A percentile compares a stretch with the other conserved stretches of the same genome.
phyloP scores from a whole-genome alignment of 2,888 invertebrate species.

The Euproctis similis region DNA sequence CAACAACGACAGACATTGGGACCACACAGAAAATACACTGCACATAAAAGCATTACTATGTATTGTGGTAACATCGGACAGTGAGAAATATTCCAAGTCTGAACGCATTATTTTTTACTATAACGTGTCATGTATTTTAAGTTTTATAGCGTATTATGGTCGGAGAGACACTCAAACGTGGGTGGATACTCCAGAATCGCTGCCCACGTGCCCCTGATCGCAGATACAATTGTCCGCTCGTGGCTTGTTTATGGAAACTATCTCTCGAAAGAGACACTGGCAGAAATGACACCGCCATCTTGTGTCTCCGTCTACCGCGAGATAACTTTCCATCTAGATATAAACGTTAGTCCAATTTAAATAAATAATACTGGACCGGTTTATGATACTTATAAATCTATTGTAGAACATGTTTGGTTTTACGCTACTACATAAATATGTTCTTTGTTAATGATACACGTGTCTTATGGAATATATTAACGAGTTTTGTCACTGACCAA shows the following conservation, averaged over 20 bases:
- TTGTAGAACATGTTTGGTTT: constrained; percentile 4
- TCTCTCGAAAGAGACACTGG: constrained; percentile 47
- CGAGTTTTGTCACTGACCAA: constrained; percentile 9
- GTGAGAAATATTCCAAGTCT: too few relatives aligned
- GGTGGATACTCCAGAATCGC: constrained; percentile 66
- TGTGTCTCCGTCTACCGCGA: constrained; percentile 39
- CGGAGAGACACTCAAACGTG: constrained; percentile 45
- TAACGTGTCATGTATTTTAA: constrained; percentile 38
- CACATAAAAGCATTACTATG: too few relatives aligned
- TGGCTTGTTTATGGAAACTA: constrained; percentile 56
- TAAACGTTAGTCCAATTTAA: constrained; percentile 17
- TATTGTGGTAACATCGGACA: too few relatives aligned
- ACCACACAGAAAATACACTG: too few relatives aligned
- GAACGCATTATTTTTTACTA: too few relatives aligned
- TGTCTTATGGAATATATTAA: constrained; percentile 4
- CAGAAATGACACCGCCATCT: constrained; percentile 53
- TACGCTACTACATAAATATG: background rate
- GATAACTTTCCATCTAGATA: constrained; percentile 21
- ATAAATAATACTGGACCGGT: constrained; percentile 9
- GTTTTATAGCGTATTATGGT: constrained; percentile 51
- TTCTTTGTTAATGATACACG: too few relatives aligned
- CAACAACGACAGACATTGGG: too few relatives aligned
- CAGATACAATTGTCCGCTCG: constrained; percentile 62
- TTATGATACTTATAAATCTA: constrained; percentile 5
- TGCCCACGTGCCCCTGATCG: constrained; percentile 61